A percentile compares a stretch with the other conserved stretches of the same genome.
These are phyloP conservation scores for Perca flavescens DNA, from an alignment of 2,113 vertebrate genomes.

Conservation along the genomic window DNA sequence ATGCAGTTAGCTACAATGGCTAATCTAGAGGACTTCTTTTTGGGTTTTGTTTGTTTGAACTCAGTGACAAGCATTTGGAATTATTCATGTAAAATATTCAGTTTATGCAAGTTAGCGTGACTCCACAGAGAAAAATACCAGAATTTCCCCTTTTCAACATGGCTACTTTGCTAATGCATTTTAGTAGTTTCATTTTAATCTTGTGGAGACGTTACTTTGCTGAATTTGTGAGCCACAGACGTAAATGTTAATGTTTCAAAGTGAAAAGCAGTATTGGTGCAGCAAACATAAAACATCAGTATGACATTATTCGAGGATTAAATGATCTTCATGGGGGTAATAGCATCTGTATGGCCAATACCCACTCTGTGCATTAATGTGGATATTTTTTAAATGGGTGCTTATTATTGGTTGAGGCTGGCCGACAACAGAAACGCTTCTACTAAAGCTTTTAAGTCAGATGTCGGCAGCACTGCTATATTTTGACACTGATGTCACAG, in stretches of 20 bases:
- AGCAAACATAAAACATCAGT: background rate
- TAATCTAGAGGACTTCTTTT: background rate
- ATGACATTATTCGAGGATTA: constrained; percentile 12
- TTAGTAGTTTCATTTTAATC: background rate
- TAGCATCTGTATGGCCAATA: constrained; percentile 6
- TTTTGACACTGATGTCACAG: constrained; percentile 48
- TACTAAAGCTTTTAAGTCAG: constrained; percentile 19
- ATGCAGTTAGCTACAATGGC: background rate
- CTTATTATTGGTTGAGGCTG: constrained; percentile 20
- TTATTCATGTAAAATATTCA: background rate
- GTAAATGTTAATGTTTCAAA: background rate
- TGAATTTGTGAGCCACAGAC: background rate
- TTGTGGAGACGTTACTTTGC: background rate
- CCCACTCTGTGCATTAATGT: constrained; percentile 23
- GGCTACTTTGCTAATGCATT: background rate
- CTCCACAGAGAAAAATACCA: background rate
- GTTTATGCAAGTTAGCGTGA: background rate
- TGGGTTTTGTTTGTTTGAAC: background rate
- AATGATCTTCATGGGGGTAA: background rate
- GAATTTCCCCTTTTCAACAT: background rate
- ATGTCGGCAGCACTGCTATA: constrained; percentile 41
- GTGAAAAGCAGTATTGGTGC: background rate
- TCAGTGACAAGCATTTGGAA: background rate
- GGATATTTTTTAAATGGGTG: constrained; percentile 14
- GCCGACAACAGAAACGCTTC: background rate